Conservation (phyloP, 53 echinoderm and acorn worm species). For the Antedon mediterranea region DNA sequence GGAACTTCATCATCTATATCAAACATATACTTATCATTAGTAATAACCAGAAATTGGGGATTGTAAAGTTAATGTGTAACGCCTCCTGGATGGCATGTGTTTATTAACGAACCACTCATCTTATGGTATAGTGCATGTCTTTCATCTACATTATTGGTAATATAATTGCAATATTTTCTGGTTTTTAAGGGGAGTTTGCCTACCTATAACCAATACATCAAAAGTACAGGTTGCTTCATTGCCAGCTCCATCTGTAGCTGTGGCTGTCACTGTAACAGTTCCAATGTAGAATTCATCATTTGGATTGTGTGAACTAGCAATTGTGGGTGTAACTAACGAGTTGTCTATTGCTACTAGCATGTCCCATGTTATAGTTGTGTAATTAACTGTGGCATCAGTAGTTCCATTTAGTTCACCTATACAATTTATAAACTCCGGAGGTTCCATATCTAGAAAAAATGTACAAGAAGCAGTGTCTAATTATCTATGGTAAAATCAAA, state of each 20-base stretch:
- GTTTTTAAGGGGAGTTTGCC: background rate
- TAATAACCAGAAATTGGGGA: no score
- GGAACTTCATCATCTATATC: no score
- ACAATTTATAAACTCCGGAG: slow-evolving; percentile 11
- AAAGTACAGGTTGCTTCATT: background rate
- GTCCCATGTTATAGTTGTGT: background rate
- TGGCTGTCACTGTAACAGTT: background rate
- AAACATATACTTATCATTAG: no score
- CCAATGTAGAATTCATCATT: background rate
- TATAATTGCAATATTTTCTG: no score
- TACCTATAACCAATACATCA: background rate
- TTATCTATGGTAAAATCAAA: no score
- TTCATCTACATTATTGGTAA: no score
- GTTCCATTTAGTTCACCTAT: slow-evolving; percentile 10
- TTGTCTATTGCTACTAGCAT: background rate
- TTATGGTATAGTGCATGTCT: no score
- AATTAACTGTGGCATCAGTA: background rate
- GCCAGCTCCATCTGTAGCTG: background rate
- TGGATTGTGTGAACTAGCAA: background rate
- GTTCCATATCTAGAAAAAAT: slow-evolving; percentile 16
- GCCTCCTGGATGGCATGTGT: no score
- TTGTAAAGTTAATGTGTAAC: no score
- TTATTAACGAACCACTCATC: no score
- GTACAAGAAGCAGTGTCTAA: no score
- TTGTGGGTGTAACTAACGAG: background rate